phyloP scores from a whole-genome alignment of 2,797 vertebrate species.

The Myotis pilosus region DNA sequence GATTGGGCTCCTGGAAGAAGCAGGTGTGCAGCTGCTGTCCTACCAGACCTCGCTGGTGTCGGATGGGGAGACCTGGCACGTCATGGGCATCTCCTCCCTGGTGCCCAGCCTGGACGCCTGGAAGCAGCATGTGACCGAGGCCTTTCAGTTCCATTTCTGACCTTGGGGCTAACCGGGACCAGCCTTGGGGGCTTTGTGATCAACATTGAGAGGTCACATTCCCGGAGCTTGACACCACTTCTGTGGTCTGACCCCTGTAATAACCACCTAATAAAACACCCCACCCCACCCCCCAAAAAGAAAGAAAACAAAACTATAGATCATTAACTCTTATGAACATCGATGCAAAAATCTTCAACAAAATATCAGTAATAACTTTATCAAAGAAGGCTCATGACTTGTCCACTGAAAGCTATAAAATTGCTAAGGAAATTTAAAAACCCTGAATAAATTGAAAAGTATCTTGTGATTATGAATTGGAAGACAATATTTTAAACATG shows the following conservation, averaged over 20 bases:
- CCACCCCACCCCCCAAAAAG: accelerated
- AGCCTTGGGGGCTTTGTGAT: not conserved
- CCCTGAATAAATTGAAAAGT: not conserved
- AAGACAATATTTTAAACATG: not conserved
- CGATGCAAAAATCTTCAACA: not conserved
- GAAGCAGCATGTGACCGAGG: constrained; percentile 85
- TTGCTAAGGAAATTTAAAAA: not conserved
- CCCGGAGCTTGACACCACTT: not conserved
- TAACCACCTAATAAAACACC: constrained; percentile 57
- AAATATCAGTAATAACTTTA: not conserved
- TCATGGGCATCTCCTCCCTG: constrained; percentile 87
- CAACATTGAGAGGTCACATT: not conserved
- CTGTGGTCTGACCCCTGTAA: not conserved
- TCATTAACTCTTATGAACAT: not conserved
- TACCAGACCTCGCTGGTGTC: constrained; percentile 87
- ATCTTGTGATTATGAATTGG: not conserved
- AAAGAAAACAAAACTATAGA: too few relatives aligned
- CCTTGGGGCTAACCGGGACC: not conserved
- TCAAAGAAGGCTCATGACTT: not conserved
- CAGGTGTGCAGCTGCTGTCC: constrained; percentile 87
- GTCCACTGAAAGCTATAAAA: not conserved
- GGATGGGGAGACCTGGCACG: constrained; percentile 88
- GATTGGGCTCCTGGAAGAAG: constrained; percentile 85
- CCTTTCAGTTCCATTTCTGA: constrained; percentile 88
- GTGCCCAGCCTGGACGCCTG: constrained; percentile 85